Conservation (phyloP, 2,113 vertebrate species). For the Pyxicephalus adspersus region DNA sequence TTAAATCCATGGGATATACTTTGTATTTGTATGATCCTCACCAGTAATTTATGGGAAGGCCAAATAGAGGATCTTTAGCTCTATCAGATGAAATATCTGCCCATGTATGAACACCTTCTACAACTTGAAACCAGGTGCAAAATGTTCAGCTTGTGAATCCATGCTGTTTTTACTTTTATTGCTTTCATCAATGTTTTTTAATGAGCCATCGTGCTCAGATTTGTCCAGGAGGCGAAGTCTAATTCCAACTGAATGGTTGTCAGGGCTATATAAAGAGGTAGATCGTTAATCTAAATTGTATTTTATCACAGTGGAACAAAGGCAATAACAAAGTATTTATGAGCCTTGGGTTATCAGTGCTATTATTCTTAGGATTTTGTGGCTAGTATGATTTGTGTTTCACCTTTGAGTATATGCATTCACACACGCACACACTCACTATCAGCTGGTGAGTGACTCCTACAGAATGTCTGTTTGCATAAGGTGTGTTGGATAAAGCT, state of each 20-base stretch:
- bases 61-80: too few species aligned
- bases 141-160: too few species aligned
- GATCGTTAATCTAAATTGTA: background rate
- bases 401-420: background rate
- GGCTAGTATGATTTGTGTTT: background rate
- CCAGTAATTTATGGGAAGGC: too few species aligned
- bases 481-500: constrained; percentile 64
- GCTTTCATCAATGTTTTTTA: background rate
- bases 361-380: background rate
- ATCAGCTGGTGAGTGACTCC: background rate
- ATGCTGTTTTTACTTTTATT: too few species aligned
- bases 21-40: too few species aligned
- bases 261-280: too few species aligned
- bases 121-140: too few species aligned
- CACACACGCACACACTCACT: background rate
- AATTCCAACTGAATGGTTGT: too few species aligned
- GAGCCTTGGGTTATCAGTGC: background rate
- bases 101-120: too few species aligned
- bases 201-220: background rate
- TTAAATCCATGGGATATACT: too few species aligned
- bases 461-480: constrained; percentile 57
- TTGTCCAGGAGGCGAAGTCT: background rate
- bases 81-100: too few species aligned
- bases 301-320: constrained; percentile 17
- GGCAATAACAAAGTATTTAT: background rate